These are phyloP conservation scores for Natrix natrix DNA, from an alignment of 2,797 vertebrate genomes.

Conservation along the genomic window DNA sequence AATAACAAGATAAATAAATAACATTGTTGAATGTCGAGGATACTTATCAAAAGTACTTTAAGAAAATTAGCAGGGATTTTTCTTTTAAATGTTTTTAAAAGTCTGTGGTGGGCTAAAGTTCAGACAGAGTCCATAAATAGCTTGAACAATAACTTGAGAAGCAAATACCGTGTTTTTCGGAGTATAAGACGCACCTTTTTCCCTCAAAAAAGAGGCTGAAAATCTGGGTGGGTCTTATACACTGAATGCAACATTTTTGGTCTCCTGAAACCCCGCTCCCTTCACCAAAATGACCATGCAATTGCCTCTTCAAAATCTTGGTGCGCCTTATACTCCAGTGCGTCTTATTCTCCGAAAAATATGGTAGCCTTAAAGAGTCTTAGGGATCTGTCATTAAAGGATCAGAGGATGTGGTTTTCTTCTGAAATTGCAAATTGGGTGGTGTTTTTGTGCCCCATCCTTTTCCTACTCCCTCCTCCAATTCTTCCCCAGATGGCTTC, in stretches of 20 bases:
- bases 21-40: not conserved
- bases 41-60: not conserved
- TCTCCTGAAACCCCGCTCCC: too few species aligned
- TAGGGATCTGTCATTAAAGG: not conserved
- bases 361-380: not conserved
- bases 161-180: not conserved
- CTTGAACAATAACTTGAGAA: not conserved
- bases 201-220: too few species aligned
- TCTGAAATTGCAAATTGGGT: not conserved
- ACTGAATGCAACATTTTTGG: too few species aligned
- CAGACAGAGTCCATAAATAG: not conserved
- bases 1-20: not conserved
- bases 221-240: too few species aligned
- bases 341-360: too few species aligned
- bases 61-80: not conserved
- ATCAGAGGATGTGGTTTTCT: not conserved
- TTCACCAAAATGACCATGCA: too few species aligned
- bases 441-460: too few species aligned
- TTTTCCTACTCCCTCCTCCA: not conserved
- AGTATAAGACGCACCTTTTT: too few species aligned
- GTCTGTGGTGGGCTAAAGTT: not conserved
- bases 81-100: not conserved
- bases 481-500: constrained; percentile 85
- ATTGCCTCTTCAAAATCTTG: too few species aligned
- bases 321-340: too few species aligned